A percentile compares a stretch with the other conserved stretches of the same genome.
phyloP scores from a whole-genome alignment of 2,888 invertebrate species.

The Platynereis dumerilii region DNA sequence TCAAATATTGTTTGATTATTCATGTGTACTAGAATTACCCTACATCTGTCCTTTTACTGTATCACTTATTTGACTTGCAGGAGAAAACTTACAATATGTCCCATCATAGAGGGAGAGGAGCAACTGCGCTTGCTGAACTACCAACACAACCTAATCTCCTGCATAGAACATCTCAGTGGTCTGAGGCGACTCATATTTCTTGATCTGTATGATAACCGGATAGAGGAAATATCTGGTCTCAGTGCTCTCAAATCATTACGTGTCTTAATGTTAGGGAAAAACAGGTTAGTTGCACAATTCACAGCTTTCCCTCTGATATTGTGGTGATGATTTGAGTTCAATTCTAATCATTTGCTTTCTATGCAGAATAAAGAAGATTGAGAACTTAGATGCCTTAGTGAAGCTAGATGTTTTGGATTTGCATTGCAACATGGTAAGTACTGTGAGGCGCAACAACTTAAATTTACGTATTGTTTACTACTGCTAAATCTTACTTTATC shows the following conservation, averaged over 20 bases:
- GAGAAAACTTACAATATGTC: slow-evolving; percentile 79
- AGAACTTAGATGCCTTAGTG: slow-evolving; percentile 72
- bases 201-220: slow-evolving; percentile 93
- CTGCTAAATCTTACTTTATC: no score
- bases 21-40: no score
- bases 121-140: slow-evolving; percentile 83
- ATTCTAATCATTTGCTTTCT: no score
- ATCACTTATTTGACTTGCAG: no score
- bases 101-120: slow-evolving; percentile 81
- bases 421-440: slow-evolving; percentile 76
- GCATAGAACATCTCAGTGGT: slow-evolving; percentile 71
- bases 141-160: slow-evolving; percentile 88
- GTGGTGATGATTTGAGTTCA: no score
- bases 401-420: slow-evolving; percentile 90
- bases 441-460: no score
- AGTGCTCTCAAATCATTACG: slow-evolving; percentile 79
- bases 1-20: no score
- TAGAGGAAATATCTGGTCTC: slow-evolving; percentile 83
- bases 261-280: slow-evolving; percentile 89
- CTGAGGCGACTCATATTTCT: slow-evolving; percentile 85
- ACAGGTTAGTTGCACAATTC: slow-evolving; percentile 69
- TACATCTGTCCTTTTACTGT: no score
- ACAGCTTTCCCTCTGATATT: not conserved
- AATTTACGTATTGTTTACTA: no score
- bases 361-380: slow-evolving; percentile 78